Conservation (phyloP, 2,797 vertebrate species). For the Phylloscopus collybita region DNA sequence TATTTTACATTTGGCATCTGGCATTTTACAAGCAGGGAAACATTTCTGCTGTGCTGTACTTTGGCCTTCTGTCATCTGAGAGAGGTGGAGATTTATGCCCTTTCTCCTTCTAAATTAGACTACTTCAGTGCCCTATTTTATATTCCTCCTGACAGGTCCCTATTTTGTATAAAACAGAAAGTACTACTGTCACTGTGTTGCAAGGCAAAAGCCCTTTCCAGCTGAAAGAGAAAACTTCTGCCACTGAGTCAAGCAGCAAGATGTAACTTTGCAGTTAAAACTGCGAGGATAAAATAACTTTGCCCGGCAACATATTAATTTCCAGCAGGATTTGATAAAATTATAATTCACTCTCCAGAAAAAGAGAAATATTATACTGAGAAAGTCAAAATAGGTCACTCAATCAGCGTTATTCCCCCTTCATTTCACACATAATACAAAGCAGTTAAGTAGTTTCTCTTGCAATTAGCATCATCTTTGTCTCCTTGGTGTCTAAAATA, state of each 20-base stretch:
- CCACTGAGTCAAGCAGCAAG: not conserved
- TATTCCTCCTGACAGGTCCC: slow-evolving; percentile 54
- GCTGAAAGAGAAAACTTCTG: not conserved
- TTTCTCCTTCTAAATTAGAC: slow-evolving; percentile 47
- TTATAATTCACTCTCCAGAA: slow-evolving; percentile 41
- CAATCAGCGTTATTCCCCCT: slow-evolving; percentile 38
- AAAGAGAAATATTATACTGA: slow-evolving; percentile 29
- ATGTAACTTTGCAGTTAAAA: not conserved
- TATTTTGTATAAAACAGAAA: slow-evolving; percentile 40
- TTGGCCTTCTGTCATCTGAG: slow-evolving; percentile 30
- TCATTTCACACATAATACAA: slow-evolving; percentile 50
- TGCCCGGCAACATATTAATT: slow-evolving; percentile 13
- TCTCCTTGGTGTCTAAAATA: slow-evolving; percentile 33
- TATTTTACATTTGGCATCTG: slow-evolving; percentile 21
- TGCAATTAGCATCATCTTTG: slow-evolving; percentile 63
- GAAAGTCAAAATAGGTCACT: slow-evolving; percentile 69
- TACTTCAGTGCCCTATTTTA: slow-evolving; percentile 36
- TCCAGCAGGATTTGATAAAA: slow-evolving; percentile 52
- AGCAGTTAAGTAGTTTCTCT: slow-evolving; percentile 51
- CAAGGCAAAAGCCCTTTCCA: slow-evolving; percentile 16
- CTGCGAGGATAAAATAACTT: not conserved
- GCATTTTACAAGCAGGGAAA: slow-evolving; percentile 28
- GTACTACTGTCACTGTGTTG: not conserved
- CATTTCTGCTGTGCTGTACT: slow-evolving; percentile 19
- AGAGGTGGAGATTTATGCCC: slow-evolving; percentile 55